Percentiles rank a stretch among this genome's conserved stretches.
phyloP scores from a whole-genome alignment of 2,888 invertebrate species.

The Eupithecia tripunctaria region DNA sequence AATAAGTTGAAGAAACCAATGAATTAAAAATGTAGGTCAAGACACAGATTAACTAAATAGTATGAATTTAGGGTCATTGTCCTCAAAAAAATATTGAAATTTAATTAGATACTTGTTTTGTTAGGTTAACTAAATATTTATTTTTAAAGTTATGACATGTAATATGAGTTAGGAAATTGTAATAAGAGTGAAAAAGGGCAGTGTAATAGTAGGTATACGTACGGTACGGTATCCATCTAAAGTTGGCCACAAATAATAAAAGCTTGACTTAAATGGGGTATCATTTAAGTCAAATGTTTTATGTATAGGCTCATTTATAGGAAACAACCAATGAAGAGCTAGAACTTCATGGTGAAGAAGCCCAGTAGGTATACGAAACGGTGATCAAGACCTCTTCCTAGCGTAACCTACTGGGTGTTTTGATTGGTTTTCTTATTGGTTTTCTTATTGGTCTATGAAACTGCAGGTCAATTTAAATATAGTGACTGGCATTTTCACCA shows the following conservation, averaged over 20 bases:
- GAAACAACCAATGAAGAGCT: background rate
- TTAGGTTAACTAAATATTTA: no score
- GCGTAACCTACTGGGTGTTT: no score
- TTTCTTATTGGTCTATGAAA: background rate
- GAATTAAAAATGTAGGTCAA: conserved; percentile 18
- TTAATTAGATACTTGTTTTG: no score
- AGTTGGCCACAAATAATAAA: background rate
- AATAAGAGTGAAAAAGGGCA: background rate
- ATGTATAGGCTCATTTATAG: no score
- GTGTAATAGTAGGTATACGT: background rate
- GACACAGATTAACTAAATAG: background rate
- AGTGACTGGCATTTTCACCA: background rate
- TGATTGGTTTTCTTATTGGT: no score
- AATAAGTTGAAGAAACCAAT: no score
- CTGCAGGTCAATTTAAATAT: background rate
- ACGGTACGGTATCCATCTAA: no score
- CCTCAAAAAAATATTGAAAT: conserved; percentile 52
- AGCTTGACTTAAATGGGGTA: background rate
- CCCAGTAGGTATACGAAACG: no score
- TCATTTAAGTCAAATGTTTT: no score
- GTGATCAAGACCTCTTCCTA: no score
- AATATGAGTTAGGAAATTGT: background rate
- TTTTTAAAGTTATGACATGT: no score
- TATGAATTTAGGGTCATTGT: conserved; percentile 55
- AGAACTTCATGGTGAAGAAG: background rate